Evolutionary conservation across 2,797 vertebrate genomes (phyloP).

Genomic region (Avahi laniger): DNA sequence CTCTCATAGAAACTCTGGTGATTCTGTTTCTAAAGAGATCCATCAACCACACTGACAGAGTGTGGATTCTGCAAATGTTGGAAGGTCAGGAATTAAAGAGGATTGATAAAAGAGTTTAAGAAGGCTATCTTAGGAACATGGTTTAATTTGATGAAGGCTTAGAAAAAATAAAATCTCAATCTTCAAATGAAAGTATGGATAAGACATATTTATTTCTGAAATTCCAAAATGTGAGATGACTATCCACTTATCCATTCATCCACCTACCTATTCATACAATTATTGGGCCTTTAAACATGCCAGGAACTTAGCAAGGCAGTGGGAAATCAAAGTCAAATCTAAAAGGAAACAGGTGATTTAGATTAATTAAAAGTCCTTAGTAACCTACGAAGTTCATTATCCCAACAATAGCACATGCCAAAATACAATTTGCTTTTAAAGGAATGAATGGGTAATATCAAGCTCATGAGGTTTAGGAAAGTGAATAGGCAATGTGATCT

Average conservation of each 20-base stretch:
- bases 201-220: background rate
- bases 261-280: background rate
- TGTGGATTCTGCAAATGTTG: background rate
- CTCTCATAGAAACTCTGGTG: background rate
- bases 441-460: background rate
- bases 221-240: constrained; percentile 10
- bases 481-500: background rate
- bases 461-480: background rate
- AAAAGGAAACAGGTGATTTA: constrained; percentile 5
- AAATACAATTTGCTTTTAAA: constrained; percentile 36
- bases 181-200: background rate
- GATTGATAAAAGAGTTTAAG: background rate
- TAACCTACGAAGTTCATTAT: background rate
- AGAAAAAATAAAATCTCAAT: constrained; percentile 35
- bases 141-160: background rate
- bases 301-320: background rate
- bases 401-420: background rate
- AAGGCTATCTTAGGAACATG: background rate
- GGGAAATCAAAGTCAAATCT: constrained; percentile 3
- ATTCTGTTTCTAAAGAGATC: background rate
- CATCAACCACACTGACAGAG: background rate
- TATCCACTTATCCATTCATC: background rate
- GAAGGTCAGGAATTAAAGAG: background rate
- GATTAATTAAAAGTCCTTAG: background rate
- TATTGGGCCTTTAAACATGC: background rate